These are phyloP conservation scores for Harlomillsia oculata DNA, from an alignment of 1,140 invertebrate genomes.

Conservation along the genomic window DNA sequence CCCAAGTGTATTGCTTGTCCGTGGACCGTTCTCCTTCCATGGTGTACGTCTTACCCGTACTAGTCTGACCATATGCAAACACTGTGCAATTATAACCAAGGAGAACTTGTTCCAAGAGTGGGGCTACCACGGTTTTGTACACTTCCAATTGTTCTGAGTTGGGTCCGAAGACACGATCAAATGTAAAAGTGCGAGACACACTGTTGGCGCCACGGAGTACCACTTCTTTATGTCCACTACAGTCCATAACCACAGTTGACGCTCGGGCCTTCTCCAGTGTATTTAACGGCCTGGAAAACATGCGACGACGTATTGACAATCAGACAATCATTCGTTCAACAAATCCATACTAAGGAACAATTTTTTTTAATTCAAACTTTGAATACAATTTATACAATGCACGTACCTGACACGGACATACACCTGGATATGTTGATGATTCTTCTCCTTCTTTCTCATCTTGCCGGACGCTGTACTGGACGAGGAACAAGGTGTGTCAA, in stretches of 20 bases:
- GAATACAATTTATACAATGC: constrained; percentile 1
- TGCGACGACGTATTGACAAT: not conserved
- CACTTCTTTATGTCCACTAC: constrained; percentile 57
- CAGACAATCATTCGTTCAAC: too few species aligned
- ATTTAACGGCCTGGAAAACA: constrained; percentile 61
- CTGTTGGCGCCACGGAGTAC: constrained; percentile 53
- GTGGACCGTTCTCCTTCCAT: constrained; percentile 74
- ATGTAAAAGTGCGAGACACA: constrained; percentile 73
- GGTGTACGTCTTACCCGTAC: constrained; percentile 84
- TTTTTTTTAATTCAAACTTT: constrained; percentile 25
- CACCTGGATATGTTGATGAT: constrained; percentile 69
- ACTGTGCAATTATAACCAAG: constrained; percentile 95
- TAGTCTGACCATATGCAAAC: constrained; percentile 97
- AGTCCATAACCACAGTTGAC: constrained; percentile 59
- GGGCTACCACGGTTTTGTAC: constrained; percentile 76
- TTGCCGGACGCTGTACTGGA: too few species aligned
- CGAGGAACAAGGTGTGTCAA: too few species aligned
- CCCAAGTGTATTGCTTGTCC: constrained; percentile 4
- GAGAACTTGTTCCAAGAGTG: constrained; percentile 82
- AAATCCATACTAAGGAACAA: too few species aligned
- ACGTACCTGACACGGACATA: constrained; percentile 71
- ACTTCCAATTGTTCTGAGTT: constrained; percentile 71
- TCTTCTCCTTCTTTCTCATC: too few species aligned
- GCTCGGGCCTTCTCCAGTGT: constrained; percentile 56
- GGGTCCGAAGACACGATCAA: constrained; percentile 74